Evolutionary conservation across 2,888 invertebrate genomes (phyloP).

Genomic region (Sisyra terminalis): DNA sequence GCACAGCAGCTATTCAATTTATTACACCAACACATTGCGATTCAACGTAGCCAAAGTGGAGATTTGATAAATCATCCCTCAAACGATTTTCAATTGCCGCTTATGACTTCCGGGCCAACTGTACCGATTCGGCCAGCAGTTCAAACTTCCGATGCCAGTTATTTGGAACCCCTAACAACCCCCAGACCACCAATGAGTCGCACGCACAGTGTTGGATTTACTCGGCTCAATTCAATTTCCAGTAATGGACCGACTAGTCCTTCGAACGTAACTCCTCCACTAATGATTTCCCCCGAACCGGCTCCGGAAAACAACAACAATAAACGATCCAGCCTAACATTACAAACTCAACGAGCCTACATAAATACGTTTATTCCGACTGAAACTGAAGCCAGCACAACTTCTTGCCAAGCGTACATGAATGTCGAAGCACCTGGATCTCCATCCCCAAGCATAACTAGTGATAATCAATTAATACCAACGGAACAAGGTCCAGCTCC

Average conservation of each 20-base stretch:
- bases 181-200: constrained; percentile 20
- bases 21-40: constrained; percentile 60
- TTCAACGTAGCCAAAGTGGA: constrained; percentile 4
- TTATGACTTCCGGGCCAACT: constrained; percentile 23
- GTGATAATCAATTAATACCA: constrained; percentile 30
- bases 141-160: constrained; percentile 26
- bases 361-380: constrained; percentile 17
- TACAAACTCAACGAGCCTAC: constrained; percentile 17
- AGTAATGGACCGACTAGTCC: constrained; percentile 25
- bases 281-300: constrained; percentile 13
- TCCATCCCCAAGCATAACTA: constrained; percentile 23
- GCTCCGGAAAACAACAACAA: constrained; percentile 31
- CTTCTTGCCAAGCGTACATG: constrained; percentile 6
- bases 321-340: constrained; percentile 23
- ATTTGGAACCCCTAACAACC: constrained; percentile 29
- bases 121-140: constrained; percentile 25
- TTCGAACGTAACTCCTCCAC: constrained; percentile 19
- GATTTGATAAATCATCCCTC: constrained; percentile 1
- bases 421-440: constrained; percentile 13
- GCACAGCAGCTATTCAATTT: constrained; percentile 77
- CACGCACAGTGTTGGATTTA: constrained; percentile 18
- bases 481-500: constrained; percentile 26
- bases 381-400: constrained; percentile 11
- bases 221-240: constrained; percentile 20
- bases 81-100: constrained; percentile 17